Evolutionary conservation across 2,113 vertebrate species (phyloP).

Genomic region (Psephotus haematonotus): DNA sequence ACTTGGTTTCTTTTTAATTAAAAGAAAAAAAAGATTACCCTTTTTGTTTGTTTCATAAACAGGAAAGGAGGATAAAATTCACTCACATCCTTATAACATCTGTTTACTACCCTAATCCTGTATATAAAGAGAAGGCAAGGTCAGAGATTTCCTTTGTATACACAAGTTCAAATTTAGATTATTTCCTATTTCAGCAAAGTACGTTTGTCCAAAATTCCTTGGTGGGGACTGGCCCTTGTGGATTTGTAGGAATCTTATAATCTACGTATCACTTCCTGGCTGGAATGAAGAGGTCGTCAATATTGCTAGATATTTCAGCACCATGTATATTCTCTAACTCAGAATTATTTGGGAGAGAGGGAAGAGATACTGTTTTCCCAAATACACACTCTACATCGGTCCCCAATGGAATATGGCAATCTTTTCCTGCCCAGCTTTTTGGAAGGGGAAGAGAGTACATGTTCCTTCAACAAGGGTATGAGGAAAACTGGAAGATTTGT

Average conservation of each 20-base stretch:
- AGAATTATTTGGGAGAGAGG: not conserved
- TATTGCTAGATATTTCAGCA: not conserved
- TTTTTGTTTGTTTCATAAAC: not conserved
- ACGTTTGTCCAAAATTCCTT: slow-evolving; percentile 17
- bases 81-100: not conserved
- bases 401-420: not conserved
- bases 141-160: not conserved
- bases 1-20: not conserved
- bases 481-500: not conserved
- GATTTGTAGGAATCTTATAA: slow-evolving; percentile 7
- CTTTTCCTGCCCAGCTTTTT: not conserved
- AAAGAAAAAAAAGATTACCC: not conserved
- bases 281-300: not conserved
- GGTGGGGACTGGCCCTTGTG: not conserved
- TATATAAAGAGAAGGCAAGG: not conserved
- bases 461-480: not conserved
- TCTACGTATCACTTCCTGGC: not conserved
- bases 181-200: not conserved
- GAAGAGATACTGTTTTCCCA: not conserved
- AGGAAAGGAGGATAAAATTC: not conserved
- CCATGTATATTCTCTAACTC: not conserved
- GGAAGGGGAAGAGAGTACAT: not conserved
- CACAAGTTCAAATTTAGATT: not conserved
- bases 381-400: not conserved
- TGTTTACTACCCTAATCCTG: not conserved